Evolutionary conservation across 1,140 invertebrate species (phyloP).

Genomic region (Triops cancriformis): DNA sequence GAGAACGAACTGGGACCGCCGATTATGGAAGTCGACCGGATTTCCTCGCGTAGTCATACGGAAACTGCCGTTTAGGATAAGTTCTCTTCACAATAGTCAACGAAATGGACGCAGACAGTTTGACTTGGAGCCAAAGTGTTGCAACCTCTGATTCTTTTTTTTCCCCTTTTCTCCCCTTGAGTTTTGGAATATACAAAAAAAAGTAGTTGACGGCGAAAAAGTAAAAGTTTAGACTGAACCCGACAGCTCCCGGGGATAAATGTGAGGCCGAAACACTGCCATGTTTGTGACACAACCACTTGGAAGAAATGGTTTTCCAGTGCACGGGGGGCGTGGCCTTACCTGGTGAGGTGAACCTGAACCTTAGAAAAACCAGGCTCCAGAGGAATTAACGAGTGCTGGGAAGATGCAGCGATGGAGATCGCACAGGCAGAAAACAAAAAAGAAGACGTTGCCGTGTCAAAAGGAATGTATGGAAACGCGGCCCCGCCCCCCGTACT

Average conservation of each 20-base stretch:
- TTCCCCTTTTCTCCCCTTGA: neutral
- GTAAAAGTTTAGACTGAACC: slow-evolving; percentile 21
- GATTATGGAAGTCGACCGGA: slow-evolving; percentile 79
- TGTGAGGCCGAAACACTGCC: slow-evolving; percentile 28
- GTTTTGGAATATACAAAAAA: neutral
- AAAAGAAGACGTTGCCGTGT: neutral
- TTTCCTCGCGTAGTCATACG: slow-evolving; percentile 84
- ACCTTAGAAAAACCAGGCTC: neutral
- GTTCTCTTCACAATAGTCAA: slow-evolving; percentile 19
- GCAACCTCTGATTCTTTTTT: slow-evolving; percentile 22
- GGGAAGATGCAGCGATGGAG: neutral
- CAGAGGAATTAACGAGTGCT: neutral
- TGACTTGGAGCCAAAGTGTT: slow-evolving; percentile 23
- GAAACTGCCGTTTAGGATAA: slow-evolving; percentile 74
- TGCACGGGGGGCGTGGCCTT: neutral
- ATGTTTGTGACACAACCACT: slow-evolving; percentile 27
- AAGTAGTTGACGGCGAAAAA: slow-evolving; percentile 27
- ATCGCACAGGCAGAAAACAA: neutral
- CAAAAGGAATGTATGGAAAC: neutral
- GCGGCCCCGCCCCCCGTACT: neutral
- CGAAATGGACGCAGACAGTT: slow-evolving; percentile 7
- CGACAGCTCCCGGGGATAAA: slow-evolving; percentile 25
- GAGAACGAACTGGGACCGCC: slow-evolving; percentile 69
- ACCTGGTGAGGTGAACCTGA: neutral
- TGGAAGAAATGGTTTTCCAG: neutral